phyloP scores from a whole-genome alignment of 53 echinoderm and acorn worm genomes.

The Zoroaster sp. region DNA sequence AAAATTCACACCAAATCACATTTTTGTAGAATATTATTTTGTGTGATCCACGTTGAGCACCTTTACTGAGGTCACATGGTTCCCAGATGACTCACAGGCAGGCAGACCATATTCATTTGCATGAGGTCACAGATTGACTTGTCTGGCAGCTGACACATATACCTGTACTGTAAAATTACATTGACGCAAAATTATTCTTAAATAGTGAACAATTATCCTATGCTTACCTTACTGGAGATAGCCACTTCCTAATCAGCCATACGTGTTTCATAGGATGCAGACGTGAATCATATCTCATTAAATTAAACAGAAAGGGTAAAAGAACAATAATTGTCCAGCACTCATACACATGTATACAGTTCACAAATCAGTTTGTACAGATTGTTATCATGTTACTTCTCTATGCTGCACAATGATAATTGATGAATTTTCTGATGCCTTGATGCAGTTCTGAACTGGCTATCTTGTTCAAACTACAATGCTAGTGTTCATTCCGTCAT shows the following conservation, averaged over 20 bases:
- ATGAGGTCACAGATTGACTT: conserved; percentile 18
- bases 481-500: no score
- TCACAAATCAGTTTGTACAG: background rate
- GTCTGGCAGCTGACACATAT: conserved; percentile 9
- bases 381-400: no score
- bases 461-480: no score
- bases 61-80: conserved; percentile 23
- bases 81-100: conserved; percentile 45
- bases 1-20: background rate
- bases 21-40: background rate
- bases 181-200: background rate
- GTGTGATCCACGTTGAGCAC: background rate
- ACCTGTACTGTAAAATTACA: background rate
- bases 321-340: background rate
- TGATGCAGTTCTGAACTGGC: no score
- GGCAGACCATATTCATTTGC: background rate
- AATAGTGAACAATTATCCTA: background rate
- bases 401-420: no score
- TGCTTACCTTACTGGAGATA: background rate
- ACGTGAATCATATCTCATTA: background rate
- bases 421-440: no score
- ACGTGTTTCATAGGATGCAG: background rate
- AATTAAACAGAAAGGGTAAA: background rate
- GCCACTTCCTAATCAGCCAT: background rate
- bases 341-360: background rate